phyloP scores from a whole-genome alignment of 2,113 vertebrate genomes.

The Caretta caretta region DNA sequence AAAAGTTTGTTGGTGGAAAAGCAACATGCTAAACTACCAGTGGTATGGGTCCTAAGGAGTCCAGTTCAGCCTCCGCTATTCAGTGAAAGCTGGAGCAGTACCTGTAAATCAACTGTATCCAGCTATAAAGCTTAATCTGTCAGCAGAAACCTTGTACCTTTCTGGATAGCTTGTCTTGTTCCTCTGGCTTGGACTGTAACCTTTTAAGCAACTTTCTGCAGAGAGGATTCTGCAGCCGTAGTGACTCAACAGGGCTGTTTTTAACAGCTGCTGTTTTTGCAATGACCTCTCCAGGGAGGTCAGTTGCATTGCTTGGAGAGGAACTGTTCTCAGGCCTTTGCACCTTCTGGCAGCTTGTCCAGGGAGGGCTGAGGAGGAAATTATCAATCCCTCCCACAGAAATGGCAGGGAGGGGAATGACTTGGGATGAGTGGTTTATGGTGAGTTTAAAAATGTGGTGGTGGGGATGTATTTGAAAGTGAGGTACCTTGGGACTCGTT shows the following conservation, averaged over 20 bases:
- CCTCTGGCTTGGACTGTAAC: background rate
- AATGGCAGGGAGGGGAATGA: constrained; percentile 10
- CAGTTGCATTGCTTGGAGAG: constrained; percentile 25
- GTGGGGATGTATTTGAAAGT: background rate
- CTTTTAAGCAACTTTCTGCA: background rate
- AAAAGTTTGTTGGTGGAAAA: background rate
- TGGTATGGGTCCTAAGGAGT: rapidly evolving
- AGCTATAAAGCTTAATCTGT: background rate
- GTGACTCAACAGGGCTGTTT: background rate
- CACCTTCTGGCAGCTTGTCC: constrained; percentile 49
- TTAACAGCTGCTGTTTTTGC: constrained; percentile 59
- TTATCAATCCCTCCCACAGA: constrained; percentile 9
- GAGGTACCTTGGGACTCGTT: background rate
- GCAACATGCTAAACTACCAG: background rate
- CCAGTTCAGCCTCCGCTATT: background rate
- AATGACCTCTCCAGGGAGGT: constrained; percentile 48
- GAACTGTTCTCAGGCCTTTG: constrained; percentile 68
- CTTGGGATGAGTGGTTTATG: rapidly evolving
- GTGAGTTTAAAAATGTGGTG: background rate
- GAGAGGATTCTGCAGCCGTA: background rate
- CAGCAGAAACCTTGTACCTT: background rate
- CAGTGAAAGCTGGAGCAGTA: background rate
- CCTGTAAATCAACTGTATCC: background rate
- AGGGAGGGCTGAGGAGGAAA: constrained; percentile 35
- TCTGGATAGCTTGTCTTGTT: background rate